Evolutionary conservation across 2,888 invertebrate genomes (phyloP), one percentile per base, ranked within the genome.

Genomic region (Alsophila aescularia): DNA sequence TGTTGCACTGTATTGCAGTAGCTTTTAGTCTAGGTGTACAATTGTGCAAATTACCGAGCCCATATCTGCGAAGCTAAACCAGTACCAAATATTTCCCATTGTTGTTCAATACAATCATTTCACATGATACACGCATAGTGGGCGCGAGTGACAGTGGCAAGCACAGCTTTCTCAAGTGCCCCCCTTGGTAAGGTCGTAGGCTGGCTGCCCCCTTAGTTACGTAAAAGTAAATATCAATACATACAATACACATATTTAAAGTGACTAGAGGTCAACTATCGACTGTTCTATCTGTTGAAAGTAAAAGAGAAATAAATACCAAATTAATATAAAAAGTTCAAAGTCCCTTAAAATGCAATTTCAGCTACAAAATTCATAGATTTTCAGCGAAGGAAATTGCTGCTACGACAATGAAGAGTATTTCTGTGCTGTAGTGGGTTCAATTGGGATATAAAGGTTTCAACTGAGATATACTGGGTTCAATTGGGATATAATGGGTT

Each of bases 121-220:
- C 75, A 75, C 76, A 64, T 64, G 64, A 70, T 39, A 58, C 64
- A 69, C 62, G 70, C 64, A 74, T 60, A 63, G 41, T 64, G 48
- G 27, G 51, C 39, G 57, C 42, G 61, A 69, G 68, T 67, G 67
- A 73, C 86, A 81, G 82, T 79, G 84, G 83, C 86, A 81, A 83
- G 85, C 84, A 81, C 85, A 82, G 85, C 85, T 72, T 51, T 61
- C 48, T 41, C 53, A 66, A 59, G 54, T 44, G 47, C 42, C 43
- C 57, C 56, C 41, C 48, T 56, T 52, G 55, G 52, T 56, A 60
- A 62, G 69, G 73, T 76, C 81, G 77, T 75, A 90, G 90, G 88
- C 90, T 90, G 90, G 89, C 90, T 87, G 89, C 87, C 41, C 55
- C 44, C 79, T 86, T 85, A 85, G 69, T 67, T 73, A 56, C 70